Conservation (phyloP, 2,797 vertebrate species). For the Hybognathus amarus region DNA sequence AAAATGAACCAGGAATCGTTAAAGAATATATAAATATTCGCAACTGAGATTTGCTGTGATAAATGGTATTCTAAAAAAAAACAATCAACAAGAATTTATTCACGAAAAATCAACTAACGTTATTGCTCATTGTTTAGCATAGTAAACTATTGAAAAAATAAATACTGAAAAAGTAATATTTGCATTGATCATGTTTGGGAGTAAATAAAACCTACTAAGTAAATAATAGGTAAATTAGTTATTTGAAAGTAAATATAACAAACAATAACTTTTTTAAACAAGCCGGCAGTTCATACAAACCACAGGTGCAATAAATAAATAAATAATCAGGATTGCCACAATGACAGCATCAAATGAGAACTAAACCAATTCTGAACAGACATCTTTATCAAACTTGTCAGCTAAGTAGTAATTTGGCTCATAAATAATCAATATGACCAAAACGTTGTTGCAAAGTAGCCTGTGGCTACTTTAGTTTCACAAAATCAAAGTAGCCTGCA, state of each 20-base stretch:
- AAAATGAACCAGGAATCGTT: background rate
- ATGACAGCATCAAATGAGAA: background rate
- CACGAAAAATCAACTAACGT: background rate
- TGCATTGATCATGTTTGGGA: background rate
- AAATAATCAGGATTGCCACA: no score
- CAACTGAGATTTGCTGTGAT: background rate
- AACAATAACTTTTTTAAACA: no score
- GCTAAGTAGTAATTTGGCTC: background rate
- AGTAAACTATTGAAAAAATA: no score
- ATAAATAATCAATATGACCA: background rate
- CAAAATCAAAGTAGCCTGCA: background rate
- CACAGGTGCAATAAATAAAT: background rate
- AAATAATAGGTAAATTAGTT: no score
- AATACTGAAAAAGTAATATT: background rate
- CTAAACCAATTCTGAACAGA: background rate
- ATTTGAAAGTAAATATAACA: no score
- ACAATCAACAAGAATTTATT: background rate
- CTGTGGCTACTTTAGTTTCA: background rate
- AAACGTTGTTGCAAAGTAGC: background rate
- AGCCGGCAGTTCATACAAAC: background rate
- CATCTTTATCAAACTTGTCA: background rate
- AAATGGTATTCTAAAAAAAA: background rate
- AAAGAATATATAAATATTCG: background rate
- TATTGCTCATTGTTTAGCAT: background rate
- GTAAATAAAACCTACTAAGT: background rate